These are phyloP conservation scores for Blastobasis adustella DNA, from an alignment of 2,888 invertebrate genomes.

Conservation along the genomic window DNA sequence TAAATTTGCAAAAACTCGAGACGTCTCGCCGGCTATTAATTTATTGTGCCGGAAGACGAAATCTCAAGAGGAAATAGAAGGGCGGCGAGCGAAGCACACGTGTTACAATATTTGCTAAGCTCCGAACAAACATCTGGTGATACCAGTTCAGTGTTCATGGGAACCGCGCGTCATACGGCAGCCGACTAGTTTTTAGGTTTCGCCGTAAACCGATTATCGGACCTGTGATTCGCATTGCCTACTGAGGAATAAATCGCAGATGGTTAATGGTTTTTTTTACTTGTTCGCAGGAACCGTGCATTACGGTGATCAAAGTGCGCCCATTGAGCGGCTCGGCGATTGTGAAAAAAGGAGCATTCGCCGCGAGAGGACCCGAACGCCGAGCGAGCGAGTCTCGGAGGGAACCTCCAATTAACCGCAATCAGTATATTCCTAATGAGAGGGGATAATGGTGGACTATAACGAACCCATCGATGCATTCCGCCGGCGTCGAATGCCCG, in stretches of 20 bases:
- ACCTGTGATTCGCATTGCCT: slow-evolving; percentile 7
- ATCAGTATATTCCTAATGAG: slow-evolving; percentile 75
- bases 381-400: slow-evolving; percentile 53
- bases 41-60: slow-evolving; percentile 71
- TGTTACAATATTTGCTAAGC: slow-evolving; percentile 73
- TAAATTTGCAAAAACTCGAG: slow-evolving; percentile 44
- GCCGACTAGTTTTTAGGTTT: slow-evolving; percentile 13
- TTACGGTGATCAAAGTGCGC: slow-evolving; percentile 67
- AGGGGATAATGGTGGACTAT: slow-evolving; percentile 70
- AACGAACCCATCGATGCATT: slow-evolving; percentile 70
- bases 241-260: slow-evolving; percentile 7
- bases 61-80: slow-evolving; percentile 72
- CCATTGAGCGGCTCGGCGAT: slow-evolving; percentile 65
- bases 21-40: slow-evolving; percentile 54
- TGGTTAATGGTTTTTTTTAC: slow-evolving; percentile 33
- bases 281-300: slow-evolving; percentile 61
- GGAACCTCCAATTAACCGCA: slow-evolving; percentile 72
- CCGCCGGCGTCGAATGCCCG: slow-evolving; percentile 52
- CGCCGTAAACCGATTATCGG: slow-evolving; percentile 18
- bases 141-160: slow-evolving; percentile 39
- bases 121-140: slow-evolving; percentile 62
- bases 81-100: slow-evolving; percentile 61
- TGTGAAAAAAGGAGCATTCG: slow-evolving; percentile 70
- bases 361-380: slow-evolving; percentile 49
- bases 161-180: slow-evolving; percentile 26